Evolutionary conservation across 2,888 invertebrate species (phyloP).

Genomic region (Nymphalis c-album): DNA sequence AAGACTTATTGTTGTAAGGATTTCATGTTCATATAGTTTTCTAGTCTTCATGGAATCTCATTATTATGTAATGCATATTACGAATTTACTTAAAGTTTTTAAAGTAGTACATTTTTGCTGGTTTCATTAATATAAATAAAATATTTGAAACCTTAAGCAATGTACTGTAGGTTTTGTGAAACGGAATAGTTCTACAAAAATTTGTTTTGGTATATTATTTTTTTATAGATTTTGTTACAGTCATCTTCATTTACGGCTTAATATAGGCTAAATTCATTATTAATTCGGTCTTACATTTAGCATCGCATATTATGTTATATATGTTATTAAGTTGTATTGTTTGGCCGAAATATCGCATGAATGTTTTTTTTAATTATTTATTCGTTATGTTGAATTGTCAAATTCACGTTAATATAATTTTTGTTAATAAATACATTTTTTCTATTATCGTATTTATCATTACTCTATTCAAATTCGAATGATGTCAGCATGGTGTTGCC

Average conservation of each 20-base stretch:
- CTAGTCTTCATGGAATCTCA: slow-evolving; percentile 80
- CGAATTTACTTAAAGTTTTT: slow-evolving; percentile 59
- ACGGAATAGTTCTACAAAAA: background rate
- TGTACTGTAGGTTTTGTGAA: slow-evolving; percentile 32
- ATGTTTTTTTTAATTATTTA: slow-evolving; percentile 67
- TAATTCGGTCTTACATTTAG: slow-evolving; percentile 52
- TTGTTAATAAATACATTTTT: slow-evolving; percentile 79
- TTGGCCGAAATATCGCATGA: slow-evolving; percentile 76
- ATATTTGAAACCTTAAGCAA: slow-evolving; percentile 45
- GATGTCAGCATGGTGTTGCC: slow-evolving; percentile 79
- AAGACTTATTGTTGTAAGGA: slow-evolving; percentile 80
- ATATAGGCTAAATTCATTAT: slow-evolving; percentile 8
- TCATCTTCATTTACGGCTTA: slow-evolving; percentile 16
- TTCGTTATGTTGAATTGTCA: slow-evolving; percentile 76
- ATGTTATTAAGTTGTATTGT: slow-evolving; percentile 71
- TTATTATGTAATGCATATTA: slow-evolving; percentile 66
- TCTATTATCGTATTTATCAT: slow-evolving; percentile 68
- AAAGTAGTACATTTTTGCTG: slow-evolving; percentile 58
- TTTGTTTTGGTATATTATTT: slow-evolving; percentile 9
- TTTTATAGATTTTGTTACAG: slow-evolving; percentile 25
- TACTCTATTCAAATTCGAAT: slow-evolving; percentile 73
- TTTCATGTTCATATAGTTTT: slow-evolving; percentile 81
- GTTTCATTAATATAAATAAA: slow-evolving; percentile 55
- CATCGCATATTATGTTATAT: slow-evolving; percentile 57
- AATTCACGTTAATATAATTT: slow-evolving; percentile 73